These are phyloP conservation scores for Fundulus diaphanus DNA, from an alignment of 2,797 vertebrate genomes.

Conservation along the genomic window DNA sequence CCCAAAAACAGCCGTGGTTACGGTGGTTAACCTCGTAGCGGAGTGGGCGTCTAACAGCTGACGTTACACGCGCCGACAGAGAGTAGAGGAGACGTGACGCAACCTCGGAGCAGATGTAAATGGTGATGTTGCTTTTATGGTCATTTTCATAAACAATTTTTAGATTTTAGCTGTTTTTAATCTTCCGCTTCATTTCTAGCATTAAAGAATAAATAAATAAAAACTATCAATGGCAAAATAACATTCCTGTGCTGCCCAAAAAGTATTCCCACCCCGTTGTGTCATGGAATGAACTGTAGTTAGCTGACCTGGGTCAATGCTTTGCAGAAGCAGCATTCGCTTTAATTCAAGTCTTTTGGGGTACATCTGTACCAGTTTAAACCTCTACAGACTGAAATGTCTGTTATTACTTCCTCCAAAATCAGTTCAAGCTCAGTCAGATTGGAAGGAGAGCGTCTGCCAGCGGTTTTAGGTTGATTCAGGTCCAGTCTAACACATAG, in stretches of 20 bases:
- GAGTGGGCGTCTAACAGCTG: not conserved
- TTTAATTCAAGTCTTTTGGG: not conserved
- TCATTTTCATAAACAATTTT: not conserved
- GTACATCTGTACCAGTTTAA: not conserved
- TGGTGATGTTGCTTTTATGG: not conserved
- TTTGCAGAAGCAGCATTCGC: no score
- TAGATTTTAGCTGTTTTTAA: not conserved
- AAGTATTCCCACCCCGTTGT: not conserved
- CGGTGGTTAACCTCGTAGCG: not conserved
- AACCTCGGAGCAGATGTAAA: not conserved
- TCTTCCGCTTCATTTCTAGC: not conserved
- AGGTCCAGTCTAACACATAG: no score
- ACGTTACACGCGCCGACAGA: slow-evolving; percentile 3
- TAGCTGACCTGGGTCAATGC: not conserved
- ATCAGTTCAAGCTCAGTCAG: not conserved
- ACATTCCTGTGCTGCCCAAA: not conserved
- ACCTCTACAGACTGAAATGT: not conserved
- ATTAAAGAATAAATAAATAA: not conserved
- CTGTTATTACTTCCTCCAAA: not conserved
- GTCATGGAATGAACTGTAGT: not conserved
- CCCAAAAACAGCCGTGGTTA: not conserved
- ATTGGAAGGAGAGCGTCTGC: not conserved
- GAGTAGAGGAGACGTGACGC: not conserved
- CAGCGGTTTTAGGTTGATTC: no score
- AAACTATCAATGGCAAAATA: not conserved